Base-by-base conservation (phyloP, 2,888 invertebrate genomes). In the Euplexia lucipara region DNA sequence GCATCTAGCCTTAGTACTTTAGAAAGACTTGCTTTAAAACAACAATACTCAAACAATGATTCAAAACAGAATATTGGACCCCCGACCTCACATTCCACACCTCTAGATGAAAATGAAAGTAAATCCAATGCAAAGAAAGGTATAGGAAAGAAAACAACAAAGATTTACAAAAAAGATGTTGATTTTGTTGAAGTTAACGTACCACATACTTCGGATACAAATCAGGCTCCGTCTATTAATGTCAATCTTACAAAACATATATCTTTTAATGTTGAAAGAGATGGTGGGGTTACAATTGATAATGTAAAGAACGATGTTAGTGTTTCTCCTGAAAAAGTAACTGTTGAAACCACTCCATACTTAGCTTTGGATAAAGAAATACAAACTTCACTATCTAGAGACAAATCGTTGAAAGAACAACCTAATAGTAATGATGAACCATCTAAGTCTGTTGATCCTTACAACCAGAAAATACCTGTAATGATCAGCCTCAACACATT, bases 1-100 rank as follows among this genome's bases (percentile, higher is more conserved):
- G 92, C 89, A 5, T 94, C 94, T 12, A 91, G 92, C 66, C 87
- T 97, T 16, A 96, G 96, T 79, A 96, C 97, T 3, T 90, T 97
- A 75, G 97, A 97, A 87, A 94, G 96, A 76, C 94, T 97, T 76
- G 96, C 96, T 20, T 86, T 96, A 53, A 93, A 94, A 60, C 94
- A 94, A 82, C 95, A 95, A 70, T 95, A 93, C 78, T 90, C 93
- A 34, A 92, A 91, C 51, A 94, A 92, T 86, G 93, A 93, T 49
- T 85, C 88, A 8, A 90, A 90, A 77, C 83, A 89, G 39, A 86
- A 86, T 16, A 84, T 94, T 41, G 96, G 96, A 5, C 69, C 83
- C 6, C 96, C 96, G 4, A 93, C 93, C 35, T 96, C 96, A 51
- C 96, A 96, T 79, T 96, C 96, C 7, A 96, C 96, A 41, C 96